Evolutionary conservation across 2,113 vertebrate species (phyloP), one percentile per base, ranked within the genome.

Genomic region (Leucosticte australis): DNA sequence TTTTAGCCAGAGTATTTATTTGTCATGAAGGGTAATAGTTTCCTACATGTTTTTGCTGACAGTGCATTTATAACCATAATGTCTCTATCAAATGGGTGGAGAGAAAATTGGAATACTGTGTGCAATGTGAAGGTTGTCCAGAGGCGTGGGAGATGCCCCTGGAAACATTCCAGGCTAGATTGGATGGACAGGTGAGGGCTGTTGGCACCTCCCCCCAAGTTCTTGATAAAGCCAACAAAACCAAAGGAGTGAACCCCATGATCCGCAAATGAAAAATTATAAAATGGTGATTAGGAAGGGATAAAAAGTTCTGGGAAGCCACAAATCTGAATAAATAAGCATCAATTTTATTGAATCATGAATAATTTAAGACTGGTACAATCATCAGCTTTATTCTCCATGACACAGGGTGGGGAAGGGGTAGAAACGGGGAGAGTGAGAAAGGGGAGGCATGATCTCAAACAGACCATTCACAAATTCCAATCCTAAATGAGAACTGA

Each of bases 301-400:
- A 89, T 56, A 96, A 77, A 91, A 95, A 75, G 56, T 56, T 62
- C 87, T 89, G 94, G 63, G 89, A 93, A 94, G 96, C 94, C 96
- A 94, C 53, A 75, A 75, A 96, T 97, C 93, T 98, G 98, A 98
- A 99, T 99, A 99, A 99, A 99, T 99, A 99, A 98, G 98, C 97
- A 98, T 99, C 97, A 97, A 98, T 98, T 99, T 99, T 99, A 99
- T 99, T 99, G 98, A 98, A 98, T 99, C 98, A 98, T 98, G 99
- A 98, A 99, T 99, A 99, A 99, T 98, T 99, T 99, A 99, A 99
- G 98, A 99, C 99, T 98, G 98, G 98, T 98, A 99, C 99, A 99
- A 98, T 99, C 98, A 98, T 99, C 98, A 98, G 98, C 97, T 99
- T 98, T 98, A 97, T 98, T 98, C 97, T 98, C 98, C 94, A 97